Percentiles rank a stretch among this genome's conserved stretches.
phyloP scores from a whole-genome alignment of 2,797 vertebrate species.

The Nannoperca obscura region DNA sequence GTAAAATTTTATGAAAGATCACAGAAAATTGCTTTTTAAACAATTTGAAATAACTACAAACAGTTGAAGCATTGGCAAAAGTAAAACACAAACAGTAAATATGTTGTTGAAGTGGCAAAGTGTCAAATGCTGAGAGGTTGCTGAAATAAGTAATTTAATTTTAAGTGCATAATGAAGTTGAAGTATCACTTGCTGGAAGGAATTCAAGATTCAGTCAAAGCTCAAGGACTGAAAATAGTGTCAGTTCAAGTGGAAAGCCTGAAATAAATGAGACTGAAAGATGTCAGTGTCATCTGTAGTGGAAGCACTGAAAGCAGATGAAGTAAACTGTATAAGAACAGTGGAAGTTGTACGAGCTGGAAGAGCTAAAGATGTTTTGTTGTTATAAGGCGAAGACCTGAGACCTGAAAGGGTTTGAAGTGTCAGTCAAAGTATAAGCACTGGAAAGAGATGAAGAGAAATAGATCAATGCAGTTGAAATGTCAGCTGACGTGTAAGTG shows the following conservation, averaged over 20 bases:
- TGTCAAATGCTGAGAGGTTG: background rate
- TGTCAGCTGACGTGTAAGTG: background rate
- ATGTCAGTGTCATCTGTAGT: background rate
- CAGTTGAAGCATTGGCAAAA: background rate
- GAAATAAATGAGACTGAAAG: background rate
- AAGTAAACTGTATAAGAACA: background rate
- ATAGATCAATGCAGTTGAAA: background rate
- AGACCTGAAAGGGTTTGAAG: conserved; percentile 19
- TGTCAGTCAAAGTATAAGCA: conserved; percentile 9
- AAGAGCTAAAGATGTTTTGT: background rate
- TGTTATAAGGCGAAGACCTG: background rate
- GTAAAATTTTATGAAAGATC: too few species aligned
- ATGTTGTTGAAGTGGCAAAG: background rate
- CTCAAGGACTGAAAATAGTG: too few species aligned
- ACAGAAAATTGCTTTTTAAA: too few species aligned
- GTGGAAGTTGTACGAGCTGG: conserved; percentile 8
- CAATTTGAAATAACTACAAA: too few species aligned
- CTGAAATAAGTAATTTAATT: too few species aligned
- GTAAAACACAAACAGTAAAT: background rate
- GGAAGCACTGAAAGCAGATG: background rate
- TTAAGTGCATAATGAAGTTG: background rate
- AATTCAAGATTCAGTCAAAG: background rate
- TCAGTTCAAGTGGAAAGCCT: background rate
- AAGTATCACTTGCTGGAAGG: background rate
- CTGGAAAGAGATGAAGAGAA: background rate